A percentile compares a stretch with the other conserved stretches of the same genome.
Evolutionary conservation across 2,888 invertebrate species (phyloP).

Genomic region (Drosophila eohydei): DNA sequence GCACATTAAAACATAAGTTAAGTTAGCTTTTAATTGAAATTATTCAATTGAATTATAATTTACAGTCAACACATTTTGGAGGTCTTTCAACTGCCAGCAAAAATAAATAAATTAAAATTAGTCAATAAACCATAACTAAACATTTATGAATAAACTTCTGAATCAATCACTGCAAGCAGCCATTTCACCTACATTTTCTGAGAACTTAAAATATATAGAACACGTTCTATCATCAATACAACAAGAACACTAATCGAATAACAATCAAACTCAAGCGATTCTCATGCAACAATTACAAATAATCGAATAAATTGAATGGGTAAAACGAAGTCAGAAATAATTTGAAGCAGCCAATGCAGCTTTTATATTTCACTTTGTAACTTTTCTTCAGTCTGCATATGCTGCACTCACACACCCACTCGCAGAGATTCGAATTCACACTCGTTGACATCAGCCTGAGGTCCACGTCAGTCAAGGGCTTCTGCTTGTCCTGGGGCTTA

Average conservation of each 20-base stretch:
- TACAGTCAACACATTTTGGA: too few relatives aligned
- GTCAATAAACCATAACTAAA: background rate
- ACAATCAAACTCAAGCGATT: background rate
- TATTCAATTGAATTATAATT: too few relatives aligned
- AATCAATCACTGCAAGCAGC: too few relatives aligned
- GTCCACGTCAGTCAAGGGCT: slow-evolving; percentile 42
- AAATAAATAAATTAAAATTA: background rate
- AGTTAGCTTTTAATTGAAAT: too few relatives aligned
- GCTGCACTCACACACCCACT: slow-evolving; percentile 11
- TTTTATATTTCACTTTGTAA: slow-evolving; percentile 7
- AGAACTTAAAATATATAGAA: background rate
- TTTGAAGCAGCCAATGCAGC: slow-evolving; percentile 5
- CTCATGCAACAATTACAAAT: background rate
- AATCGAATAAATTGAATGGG: background rate
- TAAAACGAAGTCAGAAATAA: background rate
- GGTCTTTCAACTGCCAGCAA: too few relatives aligned
- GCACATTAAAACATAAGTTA: too few relatives aligned
- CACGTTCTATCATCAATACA: background rate
- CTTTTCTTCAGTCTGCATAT: slow-evolving; percentile 6
- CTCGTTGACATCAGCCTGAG: slow-evolving; percentile 20
- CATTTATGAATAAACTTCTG: too few relatives aligned
- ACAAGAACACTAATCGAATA: background rate
- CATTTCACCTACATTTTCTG: too few relatives aligned
- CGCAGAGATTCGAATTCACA: slow-evolving; percentile 13
- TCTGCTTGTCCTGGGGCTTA: slow-evolving; percentile 54